Evolutionary conservation across 2,113 vertebrate species (phyloP), one percentile per base, ranked within the genome.

Genomic region (Rhabdomys dilectus): DNA sequence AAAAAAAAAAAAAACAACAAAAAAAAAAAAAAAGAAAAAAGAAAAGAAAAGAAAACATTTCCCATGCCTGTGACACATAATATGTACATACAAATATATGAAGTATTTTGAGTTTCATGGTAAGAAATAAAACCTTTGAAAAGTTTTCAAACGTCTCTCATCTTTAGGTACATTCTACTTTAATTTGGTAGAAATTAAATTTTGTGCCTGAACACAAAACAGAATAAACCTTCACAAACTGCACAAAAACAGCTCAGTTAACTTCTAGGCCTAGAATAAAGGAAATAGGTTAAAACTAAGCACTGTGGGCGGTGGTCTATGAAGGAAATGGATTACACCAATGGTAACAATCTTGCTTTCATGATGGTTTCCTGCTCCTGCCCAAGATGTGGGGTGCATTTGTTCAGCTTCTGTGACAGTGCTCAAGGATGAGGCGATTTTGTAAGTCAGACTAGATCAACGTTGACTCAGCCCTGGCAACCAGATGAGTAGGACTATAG

Each of bases 101-200:
- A 82, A 36, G 77, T 0, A 90, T 66, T 64, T 36, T 53, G n/a
- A 39, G 60, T 91, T 92, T 96, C 36, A 82, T 24, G 73, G 68
- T 77, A 82, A 53, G 42, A 97, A 98, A 98, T 90, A 96, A 96
- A 97, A 39, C 10, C 29, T 45, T 89, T 90, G 10, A 26, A 56
- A 92, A 53, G 53, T 58, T 42, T 97, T 58, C 56, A 81, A 81
- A 76, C 39, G 31, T 6, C 70, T 90, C 77, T 91, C 56, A 75
- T 66, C 12, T 77, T 85, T 42, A 56, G 42, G 45, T 31, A 24
- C 36, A 19, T n/a, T 96, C 10, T 87, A 53, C 11, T 87, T 90
- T 82, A 76, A 72, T 3, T 17, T 22, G 17, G 24, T 80, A n/a
- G n/a, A n/a, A n/a, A n/a, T n/a, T n/a, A n/a, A n/a, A n/a, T n/a